A percentile compares a stretch with the other conserved stretches of the same genome.
These are phyloP conservation scores for Leucoptera coffeella DNA, from an alignment of 2,888 invertebrate species.

Conservation along the genomic window DNA sequence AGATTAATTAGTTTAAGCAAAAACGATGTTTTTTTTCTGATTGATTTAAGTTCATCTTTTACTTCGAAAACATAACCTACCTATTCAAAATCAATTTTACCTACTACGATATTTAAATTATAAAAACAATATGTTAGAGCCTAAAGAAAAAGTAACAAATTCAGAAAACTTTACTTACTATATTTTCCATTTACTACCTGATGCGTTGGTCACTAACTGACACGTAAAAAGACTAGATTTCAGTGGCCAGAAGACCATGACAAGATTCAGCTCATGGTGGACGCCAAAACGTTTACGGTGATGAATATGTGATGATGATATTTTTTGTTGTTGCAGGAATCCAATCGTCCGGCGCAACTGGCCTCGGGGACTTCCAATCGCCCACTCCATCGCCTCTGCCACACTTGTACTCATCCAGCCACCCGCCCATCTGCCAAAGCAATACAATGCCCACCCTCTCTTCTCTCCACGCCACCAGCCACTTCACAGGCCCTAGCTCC, in stretches of 20 bases:
- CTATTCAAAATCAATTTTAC: too few relatives aligned
- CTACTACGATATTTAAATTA: too few relatives aligned
- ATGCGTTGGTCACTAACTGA: too few relatives aligned
- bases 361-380: slow-evolving; percentile 59
- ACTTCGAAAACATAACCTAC: too few relatives aligned
- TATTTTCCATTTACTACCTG: too few relatives aligned
- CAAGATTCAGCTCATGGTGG: not conserved
- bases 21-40: too few relatives aligned
- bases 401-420: slow-evolving; percentile 41
- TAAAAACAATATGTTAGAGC: too few relatives aligned
- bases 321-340: slow-evolving; percentile 40
- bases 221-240: not conserved
- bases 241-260: not conserved
- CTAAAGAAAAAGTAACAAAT: too few relatives aligned
- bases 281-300: not conserved
- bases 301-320: too few relatives aligned
- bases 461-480: slow-evolving; percentile 37
- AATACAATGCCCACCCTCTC: slow-evolving; percentile 60
- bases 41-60: too few relatives aligned
- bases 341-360: slow-evolving; percentile 64
- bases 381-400: slow-evolving; percentile 55
- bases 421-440: slow-evolving; percentile 52
- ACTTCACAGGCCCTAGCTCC: slow-evolving; percentile 39
- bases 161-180: too few relatives aligned
- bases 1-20: too few relatives aligned